These are phyloP conservation scores for Gobius niger DNA, from an alignment of 2,113 vertebrate genomes.

Conservation along the genomic window DNA sequence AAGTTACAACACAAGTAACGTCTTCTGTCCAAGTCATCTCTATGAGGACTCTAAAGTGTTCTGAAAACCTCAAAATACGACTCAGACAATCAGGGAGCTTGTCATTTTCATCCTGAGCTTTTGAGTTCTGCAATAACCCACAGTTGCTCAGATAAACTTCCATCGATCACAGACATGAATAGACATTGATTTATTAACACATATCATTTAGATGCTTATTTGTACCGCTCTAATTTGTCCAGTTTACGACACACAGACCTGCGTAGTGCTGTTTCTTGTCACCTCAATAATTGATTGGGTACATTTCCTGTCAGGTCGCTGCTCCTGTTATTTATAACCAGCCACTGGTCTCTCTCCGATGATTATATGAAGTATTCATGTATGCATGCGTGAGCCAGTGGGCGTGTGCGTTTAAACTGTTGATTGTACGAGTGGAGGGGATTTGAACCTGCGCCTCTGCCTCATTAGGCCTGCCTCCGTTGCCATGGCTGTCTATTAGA, in stretches of 20 bases:
- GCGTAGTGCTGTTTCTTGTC: neutral
- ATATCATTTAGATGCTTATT: neutral
- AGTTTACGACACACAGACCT: neutral
- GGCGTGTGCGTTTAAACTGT: conserved; percentile 56
- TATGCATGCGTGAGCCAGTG: conserved; percentile 17
- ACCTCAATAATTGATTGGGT: conserved; percentile 2
- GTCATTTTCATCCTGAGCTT: too few relatives aligned
- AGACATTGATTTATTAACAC: neutral
- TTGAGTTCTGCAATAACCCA: too few relatives aligned
- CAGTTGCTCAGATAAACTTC: neutral
- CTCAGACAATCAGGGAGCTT: too few relatives aligned
- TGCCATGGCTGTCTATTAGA: conserved; percentile 77
- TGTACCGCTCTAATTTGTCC: neutral
- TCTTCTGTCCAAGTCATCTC: too few relatives aligned
- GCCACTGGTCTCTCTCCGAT: neutral
- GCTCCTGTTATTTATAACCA: neutral
- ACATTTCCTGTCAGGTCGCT: conserved; percentile 2
- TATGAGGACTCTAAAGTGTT: too few relatives aligned
- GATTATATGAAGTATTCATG: neutral
- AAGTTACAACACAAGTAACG: too few relatives aligned
- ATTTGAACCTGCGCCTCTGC: conserved; percentile 69
- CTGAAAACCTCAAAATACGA: too few relatives aligned
- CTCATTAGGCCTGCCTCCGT: conserved; percentile 75
- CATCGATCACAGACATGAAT: neutral
- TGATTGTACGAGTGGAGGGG: conserved; percentile 51